phyloP scores from a whole-genome alignment of 2,888 invertebrate genomes.

The Chironomus riparius region DNA sequence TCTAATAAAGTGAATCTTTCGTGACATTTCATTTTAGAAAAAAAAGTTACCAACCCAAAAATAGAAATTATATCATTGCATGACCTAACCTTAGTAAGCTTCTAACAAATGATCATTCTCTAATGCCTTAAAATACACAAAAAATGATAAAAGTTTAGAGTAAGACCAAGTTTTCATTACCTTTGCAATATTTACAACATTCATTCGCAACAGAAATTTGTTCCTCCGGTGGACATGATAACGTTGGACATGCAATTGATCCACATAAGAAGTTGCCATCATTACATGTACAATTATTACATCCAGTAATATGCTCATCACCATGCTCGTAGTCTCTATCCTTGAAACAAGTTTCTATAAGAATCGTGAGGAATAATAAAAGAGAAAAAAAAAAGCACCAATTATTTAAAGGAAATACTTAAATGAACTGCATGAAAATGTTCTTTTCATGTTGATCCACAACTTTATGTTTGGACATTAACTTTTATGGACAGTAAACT shows the following conservation, averaged over 20 bases:
- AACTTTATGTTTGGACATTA: background rate
- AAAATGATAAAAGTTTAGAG: no score
- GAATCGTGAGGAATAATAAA: no score
- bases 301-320: constrained; percentile 60
- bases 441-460: background rate
- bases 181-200: constrained; percentile 86
- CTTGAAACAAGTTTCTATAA: constrained; percentile 59
- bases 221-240: constrained; percentile 65
- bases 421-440: no score
- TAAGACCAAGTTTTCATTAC: constrained; percentile 39
- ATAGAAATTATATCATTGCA: no score
- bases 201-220: constrained; percentile 75
- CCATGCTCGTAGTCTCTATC: constrained; percentile 72
- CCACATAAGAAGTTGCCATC: constrained; percentile 76
- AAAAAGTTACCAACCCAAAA: no score
- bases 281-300: constrained; percentile 72
- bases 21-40: no score
- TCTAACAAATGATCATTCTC: background rate
- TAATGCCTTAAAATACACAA: background rate
- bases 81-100: no score
- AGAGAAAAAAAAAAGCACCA: no score
- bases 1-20: no score
- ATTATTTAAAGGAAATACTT: no score
- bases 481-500: constrained; percentile 40
- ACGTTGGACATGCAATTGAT: constrained; percentile 62